phyloP scores from a whole-genome alignment of 1,140 invertebrate genomes.

The Trichonephila clavipes region DNA sequence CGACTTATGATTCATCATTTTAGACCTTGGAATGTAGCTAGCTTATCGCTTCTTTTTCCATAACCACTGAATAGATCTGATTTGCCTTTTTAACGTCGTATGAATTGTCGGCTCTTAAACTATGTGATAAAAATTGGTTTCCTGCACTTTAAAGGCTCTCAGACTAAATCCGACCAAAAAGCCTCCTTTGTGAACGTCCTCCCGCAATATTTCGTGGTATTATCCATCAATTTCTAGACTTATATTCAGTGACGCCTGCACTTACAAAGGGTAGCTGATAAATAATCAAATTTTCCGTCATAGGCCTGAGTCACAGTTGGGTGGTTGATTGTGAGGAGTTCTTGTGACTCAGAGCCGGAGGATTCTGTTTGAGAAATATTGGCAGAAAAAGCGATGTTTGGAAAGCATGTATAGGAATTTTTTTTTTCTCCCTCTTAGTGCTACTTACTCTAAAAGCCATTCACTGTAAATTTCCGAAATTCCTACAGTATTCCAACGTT shows the following conservation, averaged over 20 bases:
- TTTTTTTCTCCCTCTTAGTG: neutral
- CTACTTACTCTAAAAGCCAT: neutral
- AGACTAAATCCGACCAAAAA: neutral
- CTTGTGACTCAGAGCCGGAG: neutral
- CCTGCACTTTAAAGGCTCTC: neutral
- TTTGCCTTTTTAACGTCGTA: neutral
- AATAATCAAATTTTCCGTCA: slow-evolving; percentile 19
- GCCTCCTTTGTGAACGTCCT: neutral
- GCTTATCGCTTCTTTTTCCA: neutral
- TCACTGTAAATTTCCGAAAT: neutral
- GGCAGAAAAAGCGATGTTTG: neutral
- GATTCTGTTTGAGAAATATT: neutral
- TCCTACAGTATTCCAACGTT: too few relatives aligned
- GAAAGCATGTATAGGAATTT: neutral
- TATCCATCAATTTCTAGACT: slow-evolving; percentile 8
- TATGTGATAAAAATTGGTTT: neutral
- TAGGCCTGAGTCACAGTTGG: neutral
- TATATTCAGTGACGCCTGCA: neutral
- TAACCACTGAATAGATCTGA: neutral
- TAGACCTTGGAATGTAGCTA: neutral
- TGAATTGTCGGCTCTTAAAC: neutral
- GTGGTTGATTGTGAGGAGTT: neutral
- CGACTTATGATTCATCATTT: neutral
- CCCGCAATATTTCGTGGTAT: neutral
- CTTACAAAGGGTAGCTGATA: slow-evolving; percentile 17